Conservation (phyloP, 2,113 vertebrate species). For the Phycodurus eques region DNA sequence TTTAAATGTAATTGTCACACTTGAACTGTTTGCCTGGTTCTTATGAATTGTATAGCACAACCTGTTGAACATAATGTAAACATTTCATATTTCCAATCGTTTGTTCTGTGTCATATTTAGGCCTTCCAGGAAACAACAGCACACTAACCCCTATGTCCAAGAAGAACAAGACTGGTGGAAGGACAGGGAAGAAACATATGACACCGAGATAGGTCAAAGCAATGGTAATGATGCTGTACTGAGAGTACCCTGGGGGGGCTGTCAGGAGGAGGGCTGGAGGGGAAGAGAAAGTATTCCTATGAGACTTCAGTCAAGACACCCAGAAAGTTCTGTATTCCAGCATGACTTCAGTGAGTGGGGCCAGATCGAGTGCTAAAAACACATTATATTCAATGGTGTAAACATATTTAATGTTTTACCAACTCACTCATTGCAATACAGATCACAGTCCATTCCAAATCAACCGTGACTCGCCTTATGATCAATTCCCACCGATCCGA, state of each 20-base stretch:
- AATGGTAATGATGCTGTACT: not conserved
- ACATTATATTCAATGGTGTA: not conserved
- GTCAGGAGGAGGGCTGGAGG: conserved; percentile 53
- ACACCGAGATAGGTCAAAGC: conserved; percentile 5
- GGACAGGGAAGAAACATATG: conserved; percentile 1
- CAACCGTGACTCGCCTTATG: conserved; percentile 8
- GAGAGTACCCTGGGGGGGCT: conserved; percentile 29
- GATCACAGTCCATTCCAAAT: conserved; percentile 42
- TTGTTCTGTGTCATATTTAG: conserved; percentile 18
- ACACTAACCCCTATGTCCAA: conserved; percentile 62
- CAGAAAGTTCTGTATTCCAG: conserved; percentile 28
- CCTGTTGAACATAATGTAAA: not conserved
- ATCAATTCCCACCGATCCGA: not conserved
- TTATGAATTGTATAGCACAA: not conserved
- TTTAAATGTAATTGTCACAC: not conserved
- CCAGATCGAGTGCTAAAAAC: not conserved
- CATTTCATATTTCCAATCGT: not conserved
- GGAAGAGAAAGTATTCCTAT: conserved; percentile 52
- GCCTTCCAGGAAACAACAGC: conserved; percentile 41
- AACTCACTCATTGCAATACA: conserved; percentile 17
- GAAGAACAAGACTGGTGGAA: conserved; percentile 19
- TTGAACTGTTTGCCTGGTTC: not conserved
- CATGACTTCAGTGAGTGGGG: conserved; percentile 41
- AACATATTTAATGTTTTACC: not conserved
- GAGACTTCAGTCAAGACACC: conserved; percentile 31